phyloP scores from a whole-genome alignment of 2,888 invertebrate genomes.

The Drosophila parthenogenetica region DNA sequence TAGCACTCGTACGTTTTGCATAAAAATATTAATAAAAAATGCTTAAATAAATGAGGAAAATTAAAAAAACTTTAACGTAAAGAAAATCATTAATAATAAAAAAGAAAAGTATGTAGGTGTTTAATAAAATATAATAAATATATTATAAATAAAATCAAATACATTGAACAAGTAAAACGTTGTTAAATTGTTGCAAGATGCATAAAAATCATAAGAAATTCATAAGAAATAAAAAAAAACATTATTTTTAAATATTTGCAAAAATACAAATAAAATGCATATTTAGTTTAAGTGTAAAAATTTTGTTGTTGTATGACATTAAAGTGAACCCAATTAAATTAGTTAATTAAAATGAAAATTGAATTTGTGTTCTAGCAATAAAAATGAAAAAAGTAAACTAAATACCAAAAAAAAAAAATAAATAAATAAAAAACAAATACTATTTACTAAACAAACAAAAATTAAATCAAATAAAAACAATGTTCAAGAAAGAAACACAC shows the following conservation, averaged over 20 bases:
- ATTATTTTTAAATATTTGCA: conserved; percentile 76
- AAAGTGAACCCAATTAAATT: conserved; percentile 73
- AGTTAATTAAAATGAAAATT: conserved; percentile 66
- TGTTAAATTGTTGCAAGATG: conserved; percentile 76
- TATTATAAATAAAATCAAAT: conserved; percentile 56
- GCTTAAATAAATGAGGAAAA: conserved; percentile 69
- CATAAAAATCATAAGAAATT: conserved; percentile 73
- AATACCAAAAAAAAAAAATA: conserved; percentile 39
- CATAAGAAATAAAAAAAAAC: conserved; percentile 62
- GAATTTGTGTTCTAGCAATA: conserved; percentile 82
- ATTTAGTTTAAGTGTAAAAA: conserved; percentile 79
- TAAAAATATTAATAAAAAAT: conserved; percentile 59
- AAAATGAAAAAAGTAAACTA: conserved; percentile 59
- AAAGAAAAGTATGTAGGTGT: conserved; percentile 72
- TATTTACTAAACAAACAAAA: conserved; percentile 58
- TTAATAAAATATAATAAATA: conserved; percentile 48
- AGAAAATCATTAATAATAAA: conserved; percentile 62
- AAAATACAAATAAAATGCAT: conserved; percentile 41
- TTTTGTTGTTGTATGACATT: conserved; percentile 81
- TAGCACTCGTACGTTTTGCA: conserved; percentile 85
- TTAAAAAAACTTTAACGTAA: conserved; percentile 61
- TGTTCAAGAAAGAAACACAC: conserved; percentile 56
- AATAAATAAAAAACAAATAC: conserved; percentile 36
- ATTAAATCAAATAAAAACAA: conserved; percentile 52
- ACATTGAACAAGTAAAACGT: conserved; percentile 73